Conservation (phyloP, 2,113 vertebrate genomes). For the Dinomys branickii region DNA sequence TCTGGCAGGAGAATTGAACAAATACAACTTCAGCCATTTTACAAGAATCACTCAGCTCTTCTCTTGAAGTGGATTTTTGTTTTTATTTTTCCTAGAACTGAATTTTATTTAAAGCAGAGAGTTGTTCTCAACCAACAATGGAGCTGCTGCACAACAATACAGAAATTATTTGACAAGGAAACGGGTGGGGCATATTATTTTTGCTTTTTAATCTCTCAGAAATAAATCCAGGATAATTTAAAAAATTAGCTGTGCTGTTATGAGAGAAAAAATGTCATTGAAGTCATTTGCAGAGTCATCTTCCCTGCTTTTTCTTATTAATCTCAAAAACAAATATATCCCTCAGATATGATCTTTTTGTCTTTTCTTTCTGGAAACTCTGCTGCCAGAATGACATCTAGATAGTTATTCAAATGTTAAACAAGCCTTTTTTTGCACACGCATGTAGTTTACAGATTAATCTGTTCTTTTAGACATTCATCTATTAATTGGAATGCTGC, state of each 20-base stretch:
- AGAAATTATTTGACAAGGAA: not conserved
- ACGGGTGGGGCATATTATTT: not conserved
- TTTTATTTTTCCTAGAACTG: constrained; percentile 44
- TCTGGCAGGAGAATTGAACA: constrained; percentile 38
- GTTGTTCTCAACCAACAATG: not conserved
- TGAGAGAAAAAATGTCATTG: not conserved
- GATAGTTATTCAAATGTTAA: constrained; percentile 50
- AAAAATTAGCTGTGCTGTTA: constrained; percentile 28
- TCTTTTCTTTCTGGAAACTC: not conserved
- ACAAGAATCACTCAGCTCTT: constrained; percentile 24
- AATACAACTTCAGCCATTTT: constrained; percentile 12
- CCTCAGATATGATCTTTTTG: not conserved
- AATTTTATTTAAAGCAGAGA: constrained; percentile 53
- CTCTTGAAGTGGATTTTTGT: constrained; percentile 39
- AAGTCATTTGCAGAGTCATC: not conserved
- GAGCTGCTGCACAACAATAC: not conserved
- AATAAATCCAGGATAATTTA: constrained; percentile 54
- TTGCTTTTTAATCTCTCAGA: not conserved
- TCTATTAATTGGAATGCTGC: not conserved
- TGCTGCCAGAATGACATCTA: constrained; percentile 3
- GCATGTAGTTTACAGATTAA: not conserved
- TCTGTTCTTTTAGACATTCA: not conserved
- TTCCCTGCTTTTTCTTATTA: not conserved
- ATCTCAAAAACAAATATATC: constrained; percentile 33
- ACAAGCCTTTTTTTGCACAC: constrained; percentile 1